Conservation (phyloP, 2,888 invertebrate genomes). For the Liopterus haemorrhoidalis region DNA sequence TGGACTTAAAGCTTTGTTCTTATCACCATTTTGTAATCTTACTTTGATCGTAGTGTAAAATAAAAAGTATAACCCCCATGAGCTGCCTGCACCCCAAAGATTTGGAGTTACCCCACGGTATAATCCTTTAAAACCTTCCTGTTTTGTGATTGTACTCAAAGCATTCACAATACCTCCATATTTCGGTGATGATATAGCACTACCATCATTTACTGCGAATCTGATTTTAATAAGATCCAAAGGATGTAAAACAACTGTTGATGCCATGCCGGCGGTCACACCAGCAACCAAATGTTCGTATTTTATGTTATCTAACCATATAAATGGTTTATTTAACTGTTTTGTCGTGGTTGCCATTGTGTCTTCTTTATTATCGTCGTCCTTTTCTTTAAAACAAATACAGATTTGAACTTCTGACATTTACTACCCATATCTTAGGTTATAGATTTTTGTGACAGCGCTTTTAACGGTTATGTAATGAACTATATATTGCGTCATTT, state of each 20-base stretch:
- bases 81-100: slow-evolving; percentile 90
- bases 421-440: no score
- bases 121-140: slow-evolving; percentile 81
- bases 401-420: no score
- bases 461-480: no score
- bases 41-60: slow-evolving; percentile 92
- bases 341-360: slow-evolving; percentile 22
- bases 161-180: slow-evolving; percentile 80
- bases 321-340: slow-evolving; percentile 16
- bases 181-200: slow-evolving; percentile 67
- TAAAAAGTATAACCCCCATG: slow-evolving; percentile 98
- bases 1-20: slow-evolving; percentile 72
- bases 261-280: slow-evolving; percentile 88
- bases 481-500: no score
- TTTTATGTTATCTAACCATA: slow-evolving; percentile 61
- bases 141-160: slow-evolving; percentile 73
- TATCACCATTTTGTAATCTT: slow-evolving; percentile 80
- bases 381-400: no score
- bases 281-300: slow-evolving; percentile 96
- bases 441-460: no score
- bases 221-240: slow-evolving; percentile 97
- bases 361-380: slow-evolving; percentile 1
- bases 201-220: slow-evolving; percentile 96
- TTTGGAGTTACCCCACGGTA: slow-evolving; percentile 98
- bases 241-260: slow-evolving; percentile 90